A percentile compares a stretch with the other conserved stretches of the same genome.
Evolutionary conservation across 2,113 vertebrate species (phyloP).

Genomic region (Aplodontia rufa): DNA sequence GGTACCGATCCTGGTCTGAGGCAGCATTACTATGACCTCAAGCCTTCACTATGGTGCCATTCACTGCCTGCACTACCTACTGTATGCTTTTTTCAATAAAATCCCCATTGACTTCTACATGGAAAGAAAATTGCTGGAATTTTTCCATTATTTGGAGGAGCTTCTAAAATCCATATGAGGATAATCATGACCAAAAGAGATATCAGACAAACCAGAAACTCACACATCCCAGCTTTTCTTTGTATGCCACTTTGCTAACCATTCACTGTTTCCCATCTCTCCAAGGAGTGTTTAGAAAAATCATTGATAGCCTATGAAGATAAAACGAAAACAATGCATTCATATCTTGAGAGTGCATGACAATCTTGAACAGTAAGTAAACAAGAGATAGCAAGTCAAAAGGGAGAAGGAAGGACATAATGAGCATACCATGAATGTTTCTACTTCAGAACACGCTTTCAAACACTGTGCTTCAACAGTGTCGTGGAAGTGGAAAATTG

Average conservation of each 20-base stretch:
- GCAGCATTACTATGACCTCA: too few relatives aligned
- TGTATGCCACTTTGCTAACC: neutral
- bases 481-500: neutral
- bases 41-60: fast-evolving
- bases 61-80: neutral
- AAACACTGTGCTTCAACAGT: neutral
- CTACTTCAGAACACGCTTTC: neutral
- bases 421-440: neutral
- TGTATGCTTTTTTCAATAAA: neutral
- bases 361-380: neutral
- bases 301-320: neutral
- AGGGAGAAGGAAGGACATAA: neutral
- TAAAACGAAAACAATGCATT: neutral
- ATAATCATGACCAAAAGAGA: neutral
- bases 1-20: neutral
- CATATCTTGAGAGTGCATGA: neutral
- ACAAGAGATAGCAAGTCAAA: neutral
- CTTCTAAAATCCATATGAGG: neutral
- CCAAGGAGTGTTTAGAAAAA: neutral
- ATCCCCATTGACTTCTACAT: neutral
- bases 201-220: neutral
- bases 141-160: neutral
- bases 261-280: neutral
- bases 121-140: neutral
- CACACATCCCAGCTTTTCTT: neutral